Conservation (phyloP, 2,888 invertebrate species). For the Pseudoips prasinana region DNA sequence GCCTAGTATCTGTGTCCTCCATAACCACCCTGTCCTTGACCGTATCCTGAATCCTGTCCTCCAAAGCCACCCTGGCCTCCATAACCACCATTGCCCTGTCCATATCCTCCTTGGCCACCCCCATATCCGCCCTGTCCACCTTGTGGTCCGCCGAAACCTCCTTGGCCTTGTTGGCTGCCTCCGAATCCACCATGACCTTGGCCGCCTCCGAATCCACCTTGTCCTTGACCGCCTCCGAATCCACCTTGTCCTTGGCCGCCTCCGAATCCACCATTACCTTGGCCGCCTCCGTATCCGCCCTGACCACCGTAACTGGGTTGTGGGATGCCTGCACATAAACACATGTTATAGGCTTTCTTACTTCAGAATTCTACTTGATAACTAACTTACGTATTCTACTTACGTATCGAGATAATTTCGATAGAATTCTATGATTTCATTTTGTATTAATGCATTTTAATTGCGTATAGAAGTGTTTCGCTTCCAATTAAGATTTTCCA, state of each 20-base stretch:
- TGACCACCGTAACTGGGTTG: neutral
- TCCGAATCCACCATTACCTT: neutral
- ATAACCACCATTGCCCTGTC: neutral
- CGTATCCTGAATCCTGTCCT: too few species aligned
- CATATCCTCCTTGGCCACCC: constrained; percentile 1
- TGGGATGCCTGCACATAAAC: neutral
- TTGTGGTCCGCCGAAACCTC: constrained; percentile 10
- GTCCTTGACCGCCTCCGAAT: constrained; percentile 13
- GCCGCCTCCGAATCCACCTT: constrained; percentile 13
- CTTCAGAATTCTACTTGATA: neutral
- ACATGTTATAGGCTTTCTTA: neutral
- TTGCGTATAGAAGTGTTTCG: neutral
- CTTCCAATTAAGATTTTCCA: neutral
- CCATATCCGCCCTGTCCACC: constrained; percentile 1
- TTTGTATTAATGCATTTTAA: neutral
- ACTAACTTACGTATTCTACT: neutral
- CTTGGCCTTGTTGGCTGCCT: constrained; percentile 4
- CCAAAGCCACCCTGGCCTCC: neutral
- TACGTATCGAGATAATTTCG: neutral
- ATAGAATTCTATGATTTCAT: neutral
- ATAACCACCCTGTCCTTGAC: constrained; percentile 2
- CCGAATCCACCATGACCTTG: constrained; percentile 1
- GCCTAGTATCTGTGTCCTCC: constrained; percentile 3
- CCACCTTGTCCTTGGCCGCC: constrained; percentile 5
- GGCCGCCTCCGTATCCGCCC: neutral